Base-by-base conservation (phyloP, 2,797 vertebrate species). In the Rhadinocentrus ornatus region DNA sequence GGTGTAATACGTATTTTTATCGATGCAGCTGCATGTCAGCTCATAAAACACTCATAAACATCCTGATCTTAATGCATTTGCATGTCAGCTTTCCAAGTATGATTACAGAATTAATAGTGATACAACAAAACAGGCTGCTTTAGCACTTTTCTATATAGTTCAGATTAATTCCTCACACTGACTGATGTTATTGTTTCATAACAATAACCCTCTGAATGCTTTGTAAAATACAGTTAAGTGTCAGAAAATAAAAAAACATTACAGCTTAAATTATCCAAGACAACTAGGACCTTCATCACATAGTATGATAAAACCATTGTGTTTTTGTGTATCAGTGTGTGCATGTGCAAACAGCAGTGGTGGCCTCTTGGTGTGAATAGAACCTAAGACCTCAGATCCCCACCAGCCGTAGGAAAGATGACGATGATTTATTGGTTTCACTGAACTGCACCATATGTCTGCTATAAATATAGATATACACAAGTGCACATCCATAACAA, bases 381-480 rank as follows among this genome's bases (percentile, higher is more conserved):
- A 77, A 86, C 82, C 77, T 85, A 75, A 88, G 90, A 90, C 86
- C 90, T 91, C 54, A 80, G 74, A 84, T 86, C 83, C 80, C 83
- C 39, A 11, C 31, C 86, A 91, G 89, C 78, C 86, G 84, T 81
- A 77, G 60, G 69, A 82, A 65, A 61, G 86, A 90, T 81, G 84
- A 77, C 63, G 80, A 88, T 94, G 94, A 94, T 93, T 91, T 93
- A 93, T 93, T 79, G 79, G 71, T 88, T 90, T 90, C 72, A 78
- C 86, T 89, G 90, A 89, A 85, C 73, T 79, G 73, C 82, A 74
- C 88, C 87, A 89, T 87, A 87, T 91, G 89, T 79, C 65, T 24
- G n/a, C 80, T 67, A 87, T 83, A 85, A 77, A 78, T 84, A 63
- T 74, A 77, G 67, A 71, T 67, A 54, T 22, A 72, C 44, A 62